Base-by-base conservation (phyloP, 2,113 vertebrate species). In the Genyomyrus donnyi region DNA sequence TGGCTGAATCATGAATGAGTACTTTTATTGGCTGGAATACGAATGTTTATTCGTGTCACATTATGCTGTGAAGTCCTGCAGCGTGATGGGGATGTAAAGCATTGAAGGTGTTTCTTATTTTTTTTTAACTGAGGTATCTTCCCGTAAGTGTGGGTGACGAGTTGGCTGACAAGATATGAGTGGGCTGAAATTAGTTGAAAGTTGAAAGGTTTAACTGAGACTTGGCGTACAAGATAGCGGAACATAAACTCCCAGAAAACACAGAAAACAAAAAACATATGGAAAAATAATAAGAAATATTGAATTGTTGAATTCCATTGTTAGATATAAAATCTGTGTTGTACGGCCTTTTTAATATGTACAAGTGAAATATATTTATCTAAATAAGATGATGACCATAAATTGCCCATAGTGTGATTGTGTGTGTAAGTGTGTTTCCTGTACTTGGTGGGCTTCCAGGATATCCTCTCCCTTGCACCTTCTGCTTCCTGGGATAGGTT, bases 11-110 rank as follows among this genome's bases (percentile, higher is more conserved):
- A 27, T 53, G 27, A 35, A 53, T 53, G 85, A 87, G 85, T 35
- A 87, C 85, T 87, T 52, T 56, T 53, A 87, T n/a, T 87, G 85
- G 85, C 85, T 17, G 85, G 49, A 87, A 46, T 35, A 3, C 4
- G 2, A 56, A 50, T 53, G n/a, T 56, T 87, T 87, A 87, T 87
- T 56, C 50, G 35, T 13, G 13, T 53, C 27, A 87, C 85, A 53
- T 53, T 85, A 85, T 87, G 85, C 48, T 87, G 45, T 56, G 85
- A 53, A 56, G 85, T 52, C 50, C 31, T 21, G 46, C 17, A 19
- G 49, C 8, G 85, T 87, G 45, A 35, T 11, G 50, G 15, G 45
- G 50, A 53, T 31, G n/a, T 42, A 35, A 56, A 53, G 13, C 50
- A 27, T 9, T 31, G n/a, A 87, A 87, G 85, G 85, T 87, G 85